phyloP scores from a whole-genome alignment of 2,113 vertebrate genomes.

The Orientallactaga bullata region DNA sequence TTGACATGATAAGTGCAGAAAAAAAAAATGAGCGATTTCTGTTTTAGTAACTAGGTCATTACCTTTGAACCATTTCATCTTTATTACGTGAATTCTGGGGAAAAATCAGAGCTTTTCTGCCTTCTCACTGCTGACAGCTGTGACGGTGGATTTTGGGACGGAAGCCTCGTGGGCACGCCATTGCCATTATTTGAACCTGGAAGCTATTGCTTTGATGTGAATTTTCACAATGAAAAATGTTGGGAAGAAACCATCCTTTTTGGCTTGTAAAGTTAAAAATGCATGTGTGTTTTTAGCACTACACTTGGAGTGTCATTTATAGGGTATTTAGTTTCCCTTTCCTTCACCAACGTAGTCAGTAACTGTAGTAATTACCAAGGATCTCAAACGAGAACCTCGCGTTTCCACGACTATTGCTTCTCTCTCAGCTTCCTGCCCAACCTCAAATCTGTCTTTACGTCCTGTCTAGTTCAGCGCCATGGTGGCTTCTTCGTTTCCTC shows the following conservation, averaged over 20 bases:
- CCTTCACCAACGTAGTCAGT: neutral
- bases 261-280: neutral
- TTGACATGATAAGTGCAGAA: neutral
- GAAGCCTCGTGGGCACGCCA: too few relatives aligned
- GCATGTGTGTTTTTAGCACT: neutral
- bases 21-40: neutral
- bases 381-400: neutral
- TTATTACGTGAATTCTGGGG: neutral
- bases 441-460: neutral
- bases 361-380: neutral
- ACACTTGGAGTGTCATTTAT: neutral
- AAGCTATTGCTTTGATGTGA: neutral
- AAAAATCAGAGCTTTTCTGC: neutral
- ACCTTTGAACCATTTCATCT: neutral
- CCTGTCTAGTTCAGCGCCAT: neutral
- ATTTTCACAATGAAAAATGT: neutral
- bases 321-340: neutral
- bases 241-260: neutral
- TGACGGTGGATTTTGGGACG: neutral
- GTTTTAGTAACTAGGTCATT: neutral
- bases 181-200: neutral
- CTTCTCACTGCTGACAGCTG: neutral
- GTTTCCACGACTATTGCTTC: neutral
- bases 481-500: too few relatives aligned
- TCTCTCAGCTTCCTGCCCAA: neutral